Percentiles rank a stretch among this genome's conserved stretches.
These are phyloP conservation scores for Aphidius colemani DNA, from an alignment of 2,888 invertebrate genomes.

Conservation along the genomic window DNA sequence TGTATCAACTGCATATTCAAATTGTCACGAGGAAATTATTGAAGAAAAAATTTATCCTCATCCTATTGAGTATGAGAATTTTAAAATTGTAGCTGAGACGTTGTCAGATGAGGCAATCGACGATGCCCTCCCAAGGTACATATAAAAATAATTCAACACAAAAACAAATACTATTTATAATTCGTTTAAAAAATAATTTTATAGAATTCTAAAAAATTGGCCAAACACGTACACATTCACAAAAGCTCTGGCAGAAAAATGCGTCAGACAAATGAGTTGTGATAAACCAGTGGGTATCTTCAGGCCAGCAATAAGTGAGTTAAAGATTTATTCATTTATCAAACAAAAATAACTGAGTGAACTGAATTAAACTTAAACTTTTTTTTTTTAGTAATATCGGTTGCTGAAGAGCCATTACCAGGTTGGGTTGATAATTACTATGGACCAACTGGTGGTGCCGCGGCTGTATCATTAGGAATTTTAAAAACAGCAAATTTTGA, in stretches of 20 bases:
- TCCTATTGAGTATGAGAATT: slow-evolving; percentile 62
- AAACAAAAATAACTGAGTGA: background rate
- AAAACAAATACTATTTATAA: no score
- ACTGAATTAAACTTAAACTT: background rate
- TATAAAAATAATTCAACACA: no score
- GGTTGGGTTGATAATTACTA: slow-evolving; percentile 83
- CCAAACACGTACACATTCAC: slow-evolving; percentile 89
- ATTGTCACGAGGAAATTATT: slow-evolving; percentile 61
- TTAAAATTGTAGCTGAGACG: slow-evolving; percentile 62
- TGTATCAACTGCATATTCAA: slow-evolving; percentile 67
- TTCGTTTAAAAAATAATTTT: background rate
- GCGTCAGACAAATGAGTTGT: slow-evolving; percentile 66
- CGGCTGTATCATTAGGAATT: slow-evolving; percentile 70
- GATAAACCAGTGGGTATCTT: slow-evolving; percentile 76
- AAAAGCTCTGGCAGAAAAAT: slow-evolving; percentile 80
- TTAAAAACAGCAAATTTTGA: slow-evolving; percentile 70
- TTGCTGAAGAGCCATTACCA: slow-evolving; percentile 66
- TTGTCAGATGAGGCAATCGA: slow-evolving; percentile 62
- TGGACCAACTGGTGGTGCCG: slow-evolving; percentile 72
- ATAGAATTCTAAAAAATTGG: slow-evolving; percentile 63
- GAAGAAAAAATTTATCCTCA: slow-evolving; percentile 65
- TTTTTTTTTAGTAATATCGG: slow-evolving; percentile 63
- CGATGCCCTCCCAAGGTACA: slow-evolving; percentile 65
- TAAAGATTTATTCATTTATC: background rate
- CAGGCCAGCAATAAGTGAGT: slow-evolving; percentile 77